A percentile compares a stretch with the other conserved stretches of the same genome.
Evolutionary conservation across 2,113 vertebrate species (phyloP).

Genomic region (Actenoides hombroni): DNA sequence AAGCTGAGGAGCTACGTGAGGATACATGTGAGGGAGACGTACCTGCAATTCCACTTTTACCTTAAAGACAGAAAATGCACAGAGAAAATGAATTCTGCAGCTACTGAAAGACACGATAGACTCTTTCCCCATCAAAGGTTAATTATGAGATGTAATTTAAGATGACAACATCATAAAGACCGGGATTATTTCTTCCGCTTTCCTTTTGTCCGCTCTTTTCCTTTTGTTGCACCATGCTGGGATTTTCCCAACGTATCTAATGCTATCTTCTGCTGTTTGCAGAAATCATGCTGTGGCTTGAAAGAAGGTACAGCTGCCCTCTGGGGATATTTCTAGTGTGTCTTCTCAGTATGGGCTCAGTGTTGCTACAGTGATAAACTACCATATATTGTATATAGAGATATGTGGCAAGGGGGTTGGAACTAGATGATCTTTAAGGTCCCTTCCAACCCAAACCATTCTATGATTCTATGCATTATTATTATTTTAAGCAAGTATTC

Average conservation of each 20-base stretch:
- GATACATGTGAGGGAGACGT: slow-evolving; percentile 74
- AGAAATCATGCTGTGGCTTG: background rate
- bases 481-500: background rate
- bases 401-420: rapidly evolving
- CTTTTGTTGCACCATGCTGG: background rate
- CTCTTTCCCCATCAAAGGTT: background rate
- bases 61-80: slow-evolving; percentile 48
- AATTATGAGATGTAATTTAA: background rate
- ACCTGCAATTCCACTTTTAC: slow-evolving; percentile 77
- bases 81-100: background rate
- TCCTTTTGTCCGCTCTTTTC: background rate
- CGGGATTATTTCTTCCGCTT: background rate
- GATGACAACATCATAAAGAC: background rate
- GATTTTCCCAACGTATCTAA: background rate
- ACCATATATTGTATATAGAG: background rate
- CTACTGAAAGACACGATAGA: background rate
- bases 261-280: background rate
- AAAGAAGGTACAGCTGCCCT: background rate
- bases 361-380: background rate
- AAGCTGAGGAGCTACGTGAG: slow-evolving; percentile 62
- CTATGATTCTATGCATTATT: background rate
- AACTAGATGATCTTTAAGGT: background rate
- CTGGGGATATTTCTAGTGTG: background rate
- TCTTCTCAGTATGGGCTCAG: background rate
- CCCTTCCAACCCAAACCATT: background rate